These are phyloP conservation scores for Eupeodes luniger DNA, from an alignment of 2,888 invertebrate species.

Conservation along the genomic window DNA sequence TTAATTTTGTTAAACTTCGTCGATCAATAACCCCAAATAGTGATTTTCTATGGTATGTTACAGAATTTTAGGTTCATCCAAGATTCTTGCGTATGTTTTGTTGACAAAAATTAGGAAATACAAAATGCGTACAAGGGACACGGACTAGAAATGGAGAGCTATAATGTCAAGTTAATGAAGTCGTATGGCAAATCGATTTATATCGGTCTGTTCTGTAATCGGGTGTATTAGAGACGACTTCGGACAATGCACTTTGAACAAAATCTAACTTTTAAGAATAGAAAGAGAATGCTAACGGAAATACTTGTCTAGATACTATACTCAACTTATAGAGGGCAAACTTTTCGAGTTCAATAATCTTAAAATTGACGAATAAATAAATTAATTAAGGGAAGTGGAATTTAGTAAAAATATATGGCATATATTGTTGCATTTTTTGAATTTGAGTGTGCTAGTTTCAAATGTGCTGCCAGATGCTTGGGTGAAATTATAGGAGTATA, in stretches of 20 bases:
- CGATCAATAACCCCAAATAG: slow-evolving; percentile 69
- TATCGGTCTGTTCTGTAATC: neutral
- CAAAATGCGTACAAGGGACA: neutral
- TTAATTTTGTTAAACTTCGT: slow-evolving; percentile 51
- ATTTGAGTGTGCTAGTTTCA: no score
- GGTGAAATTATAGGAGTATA: no score
- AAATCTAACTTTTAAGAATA: slow-evolving; percentile 11
- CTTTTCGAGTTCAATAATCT: slow-evolving; percentile 57
- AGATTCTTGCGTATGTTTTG: slow-evolving; percentile 28
- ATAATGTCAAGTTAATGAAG: slow-evolving; percentile 57
- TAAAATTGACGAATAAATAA: neutral
- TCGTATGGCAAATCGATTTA: slow-evolving; percentile 50
- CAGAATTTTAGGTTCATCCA: slow-evolving; percentile 2
- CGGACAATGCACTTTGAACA: slow-evolving; percentile 49
- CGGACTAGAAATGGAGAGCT: neutral
- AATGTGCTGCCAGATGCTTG: no score
- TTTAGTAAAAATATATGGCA: neutral
- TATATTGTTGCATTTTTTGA: no score
- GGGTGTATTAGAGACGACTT: slow-evolving; percentile 15
- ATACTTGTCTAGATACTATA: slow-evolving; percentile 27
- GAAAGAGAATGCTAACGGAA: slow-evolving; percentile 8
- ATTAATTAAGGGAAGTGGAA: neutral
- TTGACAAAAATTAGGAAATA: slow-evolving; percentile 50
- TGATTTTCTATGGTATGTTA: neutral
- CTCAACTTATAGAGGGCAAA: slow-evolving; percentile 15